Base-by-base conservation (phyloP, 1,140 invertebrate genomes). In the Oncopeltus fasciatus region DNA sequence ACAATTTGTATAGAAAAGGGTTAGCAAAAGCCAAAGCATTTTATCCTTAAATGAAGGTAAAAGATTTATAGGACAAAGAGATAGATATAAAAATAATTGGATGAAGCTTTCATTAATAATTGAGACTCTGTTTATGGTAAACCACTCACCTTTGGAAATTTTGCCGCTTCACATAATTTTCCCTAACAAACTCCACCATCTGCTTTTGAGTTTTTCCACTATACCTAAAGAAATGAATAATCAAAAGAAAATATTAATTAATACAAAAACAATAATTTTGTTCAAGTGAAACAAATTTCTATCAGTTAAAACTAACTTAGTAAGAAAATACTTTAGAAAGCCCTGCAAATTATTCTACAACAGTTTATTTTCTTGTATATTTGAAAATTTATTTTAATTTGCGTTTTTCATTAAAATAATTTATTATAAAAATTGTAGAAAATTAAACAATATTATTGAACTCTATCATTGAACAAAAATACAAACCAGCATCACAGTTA, bases 191-290 rank as follows among this genome's bases (percentile, higher is more conserved):
- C 73, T 98, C 94, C 26, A 98, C 89, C 59, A 99, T 92, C 75
- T 99, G 93, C 74, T 98, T 98, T 74, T 99, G 96, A 2, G 96
- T 99, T 77, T 94, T 87, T 24, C 96, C 96, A 74, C 92, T 94
- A 78, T 98, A 99, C 76, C 94, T 95, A 64, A 58, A 49, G 5
- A 20, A 5, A 24, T 20, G n/a, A n/a, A 56, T 27, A 56, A 24
- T 4, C 51, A 56, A 14, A 27, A 14, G 4, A 56, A 56, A 26
- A 56, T 53, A 27, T 1, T 21, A 21, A 1, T 21, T 21, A 26
- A 56, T 29, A 5, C 21, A 56, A 56, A 56, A 56, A 27, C 2
- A 58, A 58, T 31, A 26, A 58, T 2, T 58, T 9, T 49, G 8
- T 11, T 49, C 8, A 49, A 38, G 5, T 38, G 16, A 38, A 38